A percentile compares a stretch with the other conserved stretches of the same genome.
Conservation (phyloP, 2,797 vertebrate species). For the Megalops cyprinoides region DNA sequence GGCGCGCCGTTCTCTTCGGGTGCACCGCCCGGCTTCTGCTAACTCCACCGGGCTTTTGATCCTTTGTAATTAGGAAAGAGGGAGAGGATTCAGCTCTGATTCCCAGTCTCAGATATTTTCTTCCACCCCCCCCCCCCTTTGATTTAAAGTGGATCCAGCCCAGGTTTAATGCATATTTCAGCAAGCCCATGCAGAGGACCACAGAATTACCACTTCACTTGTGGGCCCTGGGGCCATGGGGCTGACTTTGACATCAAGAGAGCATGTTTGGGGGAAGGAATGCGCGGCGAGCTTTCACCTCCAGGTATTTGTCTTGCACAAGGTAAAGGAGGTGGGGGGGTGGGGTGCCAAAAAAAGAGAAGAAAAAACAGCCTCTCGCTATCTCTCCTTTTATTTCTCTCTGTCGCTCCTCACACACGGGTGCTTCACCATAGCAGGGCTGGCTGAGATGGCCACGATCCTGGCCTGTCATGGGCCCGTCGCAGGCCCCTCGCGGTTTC, state of each 20-base stretch:
- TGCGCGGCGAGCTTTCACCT: conserved; percentile 93
- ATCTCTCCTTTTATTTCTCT: conserved; percentile 6
- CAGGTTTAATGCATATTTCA: conserved; percentile 96
- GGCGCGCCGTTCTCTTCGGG: background rate
- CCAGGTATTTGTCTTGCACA: conserved; percentile 91
- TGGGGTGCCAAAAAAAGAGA: conserved; percentile 45
- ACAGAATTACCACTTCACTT: conserved; percentile 89
- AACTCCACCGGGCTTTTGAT: conserved; percentile 26
- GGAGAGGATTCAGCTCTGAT: conserved; percentile 46
- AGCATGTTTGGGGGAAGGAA: conserved; percentile 92
- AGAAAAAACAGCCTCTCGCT: conserved; percentile 39
- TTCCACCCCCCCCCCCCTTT: conserved; percentile 60
- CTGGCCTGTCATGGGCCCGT: conserved; percentile 45
- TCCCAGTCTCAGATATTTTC: conserved; percentile 68
- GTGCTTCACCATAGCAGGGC: conserved; percentile 74
- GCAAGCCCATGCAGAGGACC: conserved; percentile 93
- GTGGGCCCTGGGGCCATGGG: conserved; percentile 87
- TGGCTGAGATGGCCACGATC: conserved; percentile 63
- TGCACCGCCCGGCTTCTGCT: background rate
- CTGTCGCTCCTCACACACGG: conserved; percentile 49
- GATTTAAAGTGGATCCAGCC: conserved; percentile 73
- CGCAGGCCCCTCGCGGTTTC: background rate
- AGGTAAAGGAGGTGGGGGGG: conserved; percentile 67
- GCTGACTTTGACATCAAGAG: conserved; percentile 92
- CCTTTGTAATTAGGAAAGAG: conserved; percentile 30